Conservation (phyloP, 2,797 vertebrate genomes). For the Bucorvus abyssinicus region DNA sequence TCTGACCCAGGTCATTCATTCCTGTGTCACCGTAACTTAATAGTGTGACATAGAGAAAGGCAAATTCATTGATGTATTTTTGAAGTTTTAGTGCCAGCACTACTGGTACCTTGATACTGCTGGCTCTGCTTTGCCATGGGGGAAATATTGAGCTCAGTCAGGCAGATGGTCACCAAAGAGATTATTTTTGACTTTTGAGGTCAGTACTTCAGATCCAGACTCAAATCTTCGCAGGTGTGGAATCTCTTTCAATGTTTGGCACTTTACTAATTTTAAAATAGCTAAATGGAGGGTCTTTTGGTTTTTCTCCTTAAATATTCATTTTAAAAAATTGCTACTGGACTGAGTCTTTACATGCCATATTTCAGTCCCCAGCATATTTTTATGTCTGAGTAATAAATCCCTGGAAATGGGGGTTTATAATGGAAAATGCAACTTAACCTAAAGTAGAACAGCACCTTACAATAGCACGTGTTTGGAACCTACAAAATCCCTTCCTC, state of each 20-base stretch:
- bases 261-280: neutral
- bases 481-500: constrained; percentile 64
- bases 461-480: constrained; percentile 61
- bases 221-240: neutral
- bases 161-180: neutral
- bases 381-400: constrained; percentile 74
- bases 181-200: neutral
- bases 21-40: neutral
- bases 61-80: neutral
- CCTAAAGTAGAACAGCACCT: constrained; percentile 59
- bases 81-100: neutral
- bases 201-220: neutral
- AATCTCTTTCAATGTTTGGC: neutral
- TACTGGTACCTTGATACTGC: neutral
- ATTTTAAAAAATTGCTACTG: constrained; percentile 10
- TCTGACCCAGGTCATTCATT: neutral
- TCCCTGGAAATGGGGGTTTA: constrained; percentile 65
- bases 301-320: neutral
- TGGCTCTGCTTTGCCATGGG: neutral
- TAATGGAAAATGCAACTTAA: constrained; percentile 77
- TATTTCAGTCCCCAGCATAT: constrained; percentile 64
- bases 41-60: neutral
- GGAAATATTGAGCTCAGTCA: neutral
- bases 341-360: constrained; percentile 33
- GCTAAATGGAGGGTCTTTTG: neutral